phyloP scores from a whole-genome alignment of 2,113 vertebrate species.

The Irena cyanogastra region DNA sequence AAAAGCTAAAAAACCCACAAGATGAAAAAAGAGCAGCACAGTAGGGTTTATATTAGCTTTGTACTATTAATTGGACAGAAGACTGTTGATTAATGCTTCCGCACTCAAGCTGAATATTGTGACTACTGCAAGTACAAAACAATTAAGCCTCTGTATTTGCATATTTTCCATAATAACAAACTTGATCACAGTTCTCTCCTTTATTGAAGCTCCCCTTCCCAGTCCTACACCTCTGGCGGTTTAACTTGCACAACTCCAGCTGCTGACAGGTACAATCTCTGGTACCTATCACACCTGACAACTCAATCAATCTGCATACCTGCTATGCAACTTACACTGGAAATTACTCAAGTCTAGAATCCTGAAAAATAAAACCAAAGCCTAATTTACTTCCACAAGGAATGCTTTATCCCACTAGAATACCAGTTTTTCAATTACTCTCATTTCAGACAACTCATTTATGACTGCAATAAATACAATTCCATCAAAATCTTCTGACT shows the following conservation, averaged over 20 bases:
- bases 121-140: not conserved
- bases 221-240: not conserved
- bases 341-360: not conserved
- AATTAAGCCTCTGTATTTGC: slow-evolving; percentile 17
- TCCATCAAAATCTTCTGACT: not conserved
- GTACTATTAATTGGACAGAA: slow-evolving; percentile 16
- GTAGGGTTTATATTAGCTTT: not conserved
- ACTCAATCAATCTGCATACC: not conserved
- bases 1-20: not conserved
- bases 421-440: not conserved
- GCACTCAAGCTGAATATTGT: not conserved
- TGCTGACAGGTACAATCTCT: not conserved
- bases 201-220: not conserved
- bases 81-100: slow-evolving; percentile 25
- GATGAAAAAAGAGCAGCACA: not conserved
- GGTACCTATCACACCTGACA: not conserved
- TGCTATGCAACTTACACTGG: not conserved
- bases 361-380: not conserved
- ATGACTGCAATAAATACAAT: not conserved
- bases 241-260: not conserved
- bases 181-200: not conserved
- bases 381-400: not conserved
- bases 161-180: not conserved
- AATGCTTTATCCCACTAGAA: not conserved
- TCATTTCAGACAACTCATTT: not conserved